These are phyloP conservation scores for Andrena fulva DNA, from an alignment of 2,888 invertebrate genomes.

Conservation along the genomic window DNA sequence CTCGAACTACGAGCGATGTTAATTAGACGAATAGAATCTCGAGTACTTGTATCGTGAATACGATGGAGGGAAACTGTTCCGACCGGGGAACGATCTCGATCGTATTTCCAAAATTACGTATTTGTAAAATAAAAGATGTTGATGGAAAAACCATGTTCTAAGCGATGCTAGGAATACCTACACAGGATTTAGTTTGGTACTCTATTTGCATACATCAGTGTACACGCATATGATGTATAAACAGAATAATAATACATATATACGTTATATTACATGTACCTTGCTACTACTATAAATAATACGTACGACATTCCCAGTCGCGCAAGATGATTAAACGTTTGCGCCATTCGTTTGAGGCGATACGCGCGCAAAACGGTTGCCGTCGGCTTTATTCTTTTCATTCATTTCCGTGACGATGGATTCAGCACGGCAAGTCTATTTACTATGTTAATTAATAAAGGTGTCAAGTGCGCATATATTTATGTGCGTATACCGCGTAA, in stretches of 20 bases:
- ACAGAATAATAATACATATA: neutral
- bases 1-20: slow-evolving; percentile 90
- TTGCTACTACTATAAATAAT: neutral
- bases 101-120: slow-evolving; percentile 2
- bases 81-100: neutral
- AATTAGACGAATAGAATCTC: slow-evolving; percentile 85
- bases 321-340: neutral
- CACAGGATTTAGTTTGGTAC: neutral
- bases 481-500: too few species aligned
- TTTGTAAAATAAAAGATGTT: slow-evolving; percentile 20
- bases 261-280: neutral
- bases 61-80: neutral
- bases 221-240: neutral
- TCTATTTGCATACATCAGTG: neutral
- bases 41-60: neutral
- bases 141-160: neutral
- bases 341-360: neutral
- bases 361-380: neutral
- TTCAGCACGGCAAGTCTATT: too few species aligned
- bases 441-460: too few species aligned
- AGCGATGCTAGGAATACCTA: neutral
- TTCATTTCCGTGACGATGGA: neutral
- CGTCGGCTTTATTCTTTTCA: neutral
- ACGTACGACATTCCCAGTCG: neutral
- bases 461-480: too few species aligned